These are phyloP conservation scores for Carassius auratus DNA, from an alignment of 2,113 vertebrate species.

Conservation along the genomic window DNA sequence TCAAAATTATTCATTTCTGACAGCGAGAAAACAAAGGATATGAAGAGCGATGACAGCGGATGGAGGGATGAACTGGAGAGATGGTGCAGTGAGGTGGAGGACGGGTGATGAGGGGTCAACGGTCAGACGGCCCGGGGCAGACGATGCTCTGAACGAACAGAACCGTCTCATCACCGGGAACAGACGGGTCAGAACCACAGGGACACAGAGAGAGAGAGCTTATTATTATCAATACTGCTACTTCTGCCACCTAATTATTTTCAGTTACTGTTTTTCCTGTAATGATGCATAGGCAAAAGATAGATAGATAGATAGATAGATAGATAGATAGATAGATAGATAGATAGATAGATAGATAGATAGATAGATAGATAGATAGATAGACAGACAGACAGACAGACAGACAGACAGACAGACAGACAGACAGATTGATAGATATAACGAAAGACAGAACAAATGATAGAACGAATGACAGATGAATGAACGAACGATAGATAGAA, in stretches of 20 bases:
- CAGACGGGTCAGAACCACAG: conserved; percentile 37
- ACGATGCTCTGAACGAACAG: conserved; percentile 4
- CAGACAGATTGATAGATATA: no score
- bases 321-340: no score
- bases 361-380: no score
- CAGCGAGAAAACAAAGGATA: conserved; percentile 38
- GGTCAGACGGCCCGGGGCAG: background rate
- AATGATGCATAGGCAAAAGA: conserved; percentile 26
- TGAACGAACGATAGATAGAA: no score
- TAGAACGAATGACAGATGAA: no score
- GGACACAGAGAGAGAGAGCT: background rate
- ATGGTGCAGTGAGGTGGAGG: conserved; percentile 33
- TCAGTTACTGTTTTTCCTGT: background rate
- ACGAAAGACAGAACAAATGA: no score
- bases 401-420: no score
- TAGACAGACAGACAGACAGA: no score
- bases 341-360: no score
- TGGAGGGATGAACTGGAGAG: conserved; percentile 13
- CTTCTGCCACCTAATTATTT: background rate
- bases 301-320: no score
- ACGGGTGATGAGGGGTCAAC: background rate
- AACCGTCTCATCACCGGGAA: background rate
- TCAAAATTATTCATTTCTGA: conserved; percentile 47
- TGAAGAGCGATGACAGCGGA: conserved; percentile 17
- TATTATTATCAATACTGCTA: background rate